Percentiles rank a stretch among this genome's conserved stretches.
Conservation (phyloP, 2,797 vertebrate genomes). For the Buceros bicornis region DNA sequence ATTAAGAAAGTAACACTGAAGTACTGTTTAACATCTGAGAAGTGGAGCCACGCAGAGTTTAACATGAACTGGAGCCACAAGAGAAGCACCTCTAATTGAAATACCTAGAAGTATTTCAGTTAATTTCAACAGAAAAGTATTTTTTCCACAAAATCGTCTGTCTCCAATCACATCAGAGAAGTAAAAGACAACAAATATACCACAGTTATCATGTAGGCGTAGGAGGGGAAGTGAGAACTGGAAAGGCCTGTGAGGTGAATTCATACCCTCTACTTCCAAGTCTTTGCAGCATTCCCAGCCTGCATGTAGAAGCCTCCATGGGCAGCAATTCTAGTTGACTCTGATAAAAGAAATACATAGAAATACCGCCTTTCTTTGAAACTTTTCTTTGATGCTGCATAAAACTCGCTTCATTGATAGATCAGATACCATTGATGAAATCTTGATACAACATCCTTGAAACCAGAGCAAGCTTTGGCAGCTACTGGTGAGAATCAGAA, state of each 20-base stretch:
- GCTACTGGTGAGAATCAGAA: background rate
- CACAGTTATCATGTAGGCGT: background rate
- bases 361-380: background rate
- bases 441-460: background rate
- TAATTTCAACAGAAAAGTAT: background rate
- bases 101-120: background rate
- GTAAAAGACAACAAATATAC: background rate
- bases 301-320: background rate
- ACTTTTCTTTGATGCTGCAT: accelerated
- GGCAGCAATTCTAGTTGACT: background rate
- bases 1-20: background rate
- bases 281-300: background rate
- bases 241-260: background rate
- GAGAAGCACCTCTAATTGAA: background rate
- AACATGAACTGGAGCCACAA: background rate
- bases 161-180: background rate
- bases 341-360: background rate
- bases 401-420: background rate
- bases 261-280: background rate
- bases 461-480: background rate
- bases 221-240: background rate
- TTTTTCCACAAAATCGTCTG: background rate
- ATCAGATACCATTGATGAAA: background rate
- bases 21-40: background rate
- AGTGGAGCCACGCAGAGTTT: background rate